phyloP scores from a whole-genome alignment of 2,797 vertebrate genomes.

The Chloroceryle inda region DNA sequence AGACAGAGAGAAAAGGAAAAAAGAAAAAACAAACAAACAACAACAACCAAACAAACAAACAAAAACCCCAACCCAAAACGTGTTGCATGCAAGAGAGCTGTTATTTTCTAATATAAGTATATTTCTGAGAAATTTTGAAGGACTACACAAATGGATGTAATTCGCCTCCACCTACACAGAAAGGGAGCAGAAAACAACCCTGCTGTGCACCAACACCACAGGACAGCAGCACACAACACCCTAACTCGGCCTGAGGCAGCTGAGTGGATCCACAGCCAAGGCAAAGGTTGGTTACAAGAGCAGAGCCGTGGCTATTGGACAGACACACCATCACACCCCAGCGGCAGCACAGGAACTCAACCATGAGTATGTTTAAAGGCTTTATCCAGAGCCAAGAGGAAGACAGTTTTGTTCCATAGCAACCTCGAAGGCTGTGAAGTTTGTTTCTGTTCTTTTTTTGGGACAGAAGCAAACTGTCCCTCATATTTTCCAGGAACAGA shows the following conservation, averaged over 20 bases:
- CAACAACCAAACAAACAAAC: too few relatives aligned
- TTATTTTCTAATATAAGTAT: background rate
- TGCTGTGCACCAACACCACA: background rate
- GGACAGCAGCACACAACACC: background rate
- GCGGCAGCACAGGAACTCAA: background rate
- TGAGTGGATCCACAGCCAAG: background rate
- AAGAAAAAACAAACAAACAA: background rate
- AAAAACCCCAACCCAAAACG: background rate
- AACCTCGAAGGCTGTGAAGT: conserved; percentile 31
- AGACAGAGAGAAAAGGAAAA: background rate
- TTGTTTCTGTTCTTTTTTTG: conserved; percentile 48
- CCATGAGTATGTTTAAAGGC: background rate
- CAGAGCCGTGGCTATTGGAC: background rate
- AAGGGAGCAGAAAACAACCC: background rate
- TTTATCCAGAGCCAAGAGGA: conserved; percentile 15
- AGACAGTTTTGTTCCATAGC: conserved; percentile 18
- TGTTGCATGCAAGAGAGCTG: rapidly evolving
- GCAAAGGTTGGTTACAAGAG: background rate
- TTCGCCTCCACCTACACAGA: background rate
- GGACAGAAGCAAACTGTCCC: conserved; percentile 31
- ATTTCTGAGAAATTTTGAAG: background rate
- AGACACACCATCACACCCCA: background rate
- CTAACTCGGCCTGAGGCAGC: background rate
- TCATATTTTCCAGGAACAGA: conserved; percentile 36
- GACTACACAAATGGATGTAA: background rate